Conservation (phyloP, 1,140 invertebrate genomes). For the Drosophila guanche region DNA sequence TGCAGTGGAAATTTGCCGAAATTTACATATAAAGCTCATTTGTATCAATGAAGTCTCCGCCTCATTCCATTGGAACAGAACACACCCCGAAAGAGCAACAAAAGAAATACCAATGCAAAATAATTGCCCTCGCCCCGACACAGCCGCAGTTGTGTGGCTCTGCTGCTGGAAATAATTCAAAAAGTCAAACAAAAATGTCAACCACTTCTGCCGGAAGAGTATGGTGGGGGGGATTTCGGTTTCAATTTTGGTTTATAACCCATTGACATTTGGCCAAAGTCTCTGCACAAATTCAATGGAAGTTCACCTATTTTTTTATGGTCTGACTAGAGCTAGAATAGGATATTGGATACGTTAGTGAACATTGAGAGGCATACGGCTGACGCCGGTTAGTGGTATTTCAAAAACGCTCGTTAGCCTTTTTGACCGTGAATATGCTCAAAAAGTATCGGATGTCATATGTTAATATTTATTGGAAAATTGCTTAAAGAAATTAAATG, state of each 20-base stretch:
- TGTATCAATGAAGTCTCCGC: slow-evolving; percentile 56
- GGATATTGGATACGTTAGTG: slow-evolving; percentile 15
- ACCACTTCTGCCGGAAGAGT: slow-evolving; percentile 33
- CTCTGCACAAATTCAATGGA: slow-evolving; percentile 25
- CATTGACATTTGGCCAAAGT: slow-evolving; percentile 39
- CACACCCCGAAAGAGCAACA: slow-evolving; percentile 43
- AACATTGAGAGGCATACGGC: too few species aligned
- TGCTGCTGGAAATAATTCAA: slow-evolving; percentile 58
- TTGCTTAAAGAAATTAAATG: not conserved
- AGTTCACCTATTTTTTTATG: slow-evolving; percentile 6
- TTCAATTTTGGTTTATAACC: slow-evolving; percentile 39
- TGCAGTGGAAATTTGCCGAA: slow-evolving; percentile 48
- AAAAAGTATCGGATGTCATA: slow-evolving; percentile 31
- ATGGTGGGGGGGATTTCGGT: slow-evolving; percentile 20
- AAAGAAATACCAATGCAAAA: slow-evolving; percentile 43
- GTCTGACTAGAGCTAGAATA: slow-evolving; percentile 27
- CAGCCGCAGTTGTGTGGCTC: slow-evolving; percentile 37
- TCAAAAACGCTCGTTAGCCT: too few species aligned
- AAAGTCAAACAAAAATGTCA: slow-evolving; percentile 79
- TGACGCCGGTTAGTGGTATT: too few species aligned
- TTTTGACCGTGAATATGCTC: too few species aligned
- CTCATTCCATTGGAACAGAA: slow-evolving; percentile 42
- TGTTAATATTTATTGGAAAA: not conserved
- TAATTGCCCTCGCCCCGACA: slow-evolving; percentile 43
- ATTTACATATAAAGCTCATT: slow-evolving; percentile 72